Evolutionary conservation across 2,888 invertebrate species (phyloP), one percentile per base, ranked within the genome.

Genomic region (Coleophora flavipennella): DNA sequence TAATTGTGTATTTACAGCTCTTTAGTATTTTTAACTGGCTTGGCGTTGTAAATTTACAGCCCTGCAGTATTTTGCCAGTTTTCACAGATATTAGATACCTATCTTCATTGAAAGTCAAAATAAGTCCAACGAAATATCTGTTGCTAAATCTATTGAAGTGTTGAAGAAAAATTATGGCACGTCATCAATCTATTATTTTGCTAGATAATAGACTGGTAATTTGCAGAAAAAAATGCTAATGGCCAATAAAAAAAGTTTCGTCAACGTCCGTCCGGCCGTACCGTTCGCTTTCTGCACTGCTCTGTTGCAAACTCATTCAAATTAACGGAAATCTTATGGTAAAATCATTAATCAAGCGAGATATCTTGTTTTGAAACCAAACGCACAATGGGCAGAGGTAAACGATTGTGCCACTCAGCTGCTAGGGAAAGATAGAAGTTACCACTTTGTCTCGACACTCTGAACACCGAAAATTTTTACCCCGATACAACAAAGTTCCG

Each of bases 261-360:
- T 20, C 40, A 43, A 39, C 41, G 41, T 38, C 41, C 41, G 41
- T 38, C 41, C 43, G 45, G 13, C 36, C 20, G 20, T 4, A 20
- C 3, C 20, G n/a, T n/a, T n/a, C 20, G 20, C 20, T 20, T 3
- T 20, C 20, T 20, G 20, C 20, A 20, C 35, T 20, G 20, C 20
- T 4, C 35, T 9, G 37, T 42, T 42, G 27, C 40, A 12, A 37
- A 32, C 28, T 29, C 36, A 36, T 36, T 36, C 36, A 38, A 39
- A 33, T 66, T 62, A 62, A 59, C 55, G 55, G 69, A 71, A 76
- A 77, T 78, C 74, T 69, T 67, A 73, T 75, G 72, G 71, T 73
- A 71, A 76, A 73, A 76, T 77, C 75, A 78, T 80, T 72, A 78
- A 79, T 77, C 75, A 72, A 62, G 61, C 65, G 66, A 62, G 67